Conservation (phyloP, 2,113 vertebrate species). For the Prunella fulvescens region DNA sequence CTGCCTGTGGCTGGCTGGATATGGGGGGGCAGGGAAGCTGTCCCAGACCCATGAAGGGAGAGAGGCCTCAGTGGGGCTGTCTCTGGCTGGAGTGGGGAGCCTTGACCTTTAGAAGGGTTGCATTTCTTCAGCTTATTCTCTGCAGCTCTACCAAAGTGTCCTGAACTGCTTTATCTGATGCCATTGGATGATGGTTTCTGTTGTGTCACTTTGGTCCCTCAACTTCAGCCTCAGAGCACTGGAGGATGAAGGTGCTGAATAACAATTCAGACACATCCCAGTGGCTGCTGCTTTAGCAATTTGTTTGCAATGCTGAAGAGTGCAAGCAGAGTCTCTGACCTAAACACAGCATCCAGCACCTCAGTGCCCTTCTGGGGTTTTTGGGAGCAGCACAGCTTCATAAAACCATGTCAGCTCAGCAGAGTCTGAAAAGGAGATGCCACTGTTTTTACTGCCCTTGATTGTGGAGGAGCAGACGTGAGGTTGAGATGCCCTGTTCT, state of each 20-base stretch:
- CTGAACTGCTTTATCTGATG: background rate
- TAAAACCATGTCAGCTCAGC: background rate
- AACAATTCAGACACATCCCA: accelerated
- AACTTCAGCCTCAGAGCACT: background rate
- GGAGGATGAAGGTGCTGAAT: background rate
- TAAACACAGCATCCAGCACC: background rate
- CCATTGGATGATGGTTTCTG: background rate
- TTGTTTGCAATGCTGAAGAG: background rate
- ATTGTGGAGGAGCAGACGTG: background rate
- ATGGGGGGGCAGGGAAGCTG: background rate
- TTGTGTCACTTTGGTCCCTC: background rate
- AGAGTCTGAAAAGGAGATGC: background rate
- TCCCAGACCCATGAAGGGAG: background rate
- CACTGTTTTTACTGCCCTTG: background rate
- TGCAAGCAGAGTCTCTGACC: background rate
- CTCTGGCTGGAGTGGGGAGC: background rate
- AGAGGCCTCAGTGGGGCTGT: background rate
- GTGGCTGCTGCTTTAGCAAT: background rate
- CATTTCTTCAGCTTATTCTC: background rate
- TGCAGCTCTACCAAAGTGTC: background rate
- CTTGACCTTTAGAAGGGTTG: background rate
- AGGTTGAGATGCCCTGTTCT: background rate
- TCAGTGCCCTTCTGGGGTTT: background rate
- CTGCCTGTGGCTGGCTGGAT: background rate
- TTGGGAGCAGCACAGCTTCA: background rate